A percentile compares a stretch with the other conserved stretches of the same genome.
phyloP scores from a whole-genome alignment of 2,888 invertebrate species.

The Morpho achilles region DNA sequence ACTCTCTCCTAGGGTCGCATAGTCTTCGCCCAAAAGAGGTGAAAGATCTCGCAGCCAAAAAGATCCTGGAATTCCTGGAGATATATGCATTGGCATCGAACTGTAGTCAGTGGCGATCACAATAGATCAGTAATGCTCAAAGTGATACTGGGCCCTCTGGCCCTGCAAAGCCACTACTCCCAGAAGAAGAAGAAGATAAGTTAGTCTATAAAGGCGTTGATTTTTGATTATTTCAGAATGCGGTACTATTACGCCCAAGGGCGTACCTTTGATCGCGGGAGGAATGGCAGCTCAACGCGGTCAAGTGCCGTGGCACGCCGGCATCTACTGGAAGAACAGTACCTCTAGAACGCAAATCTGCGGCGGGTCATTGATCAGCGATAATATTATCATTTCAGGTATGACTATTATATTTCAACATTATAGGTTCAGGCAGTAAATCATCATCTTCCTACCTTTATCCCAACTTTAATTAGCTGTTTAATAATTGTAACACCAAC shows the following conservation, averaged over 20 bases:
- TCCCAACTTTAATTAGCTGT: not conserved
- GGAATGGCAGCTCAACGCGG: slow-evolving; percentile 42
- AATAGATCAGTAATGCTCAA: no score
- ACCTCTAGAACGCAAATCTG: slow-evolving; percentile 60
- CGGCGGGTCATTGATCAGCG: slow-evolving; percentile 62
- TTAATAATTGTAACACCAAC: no score
- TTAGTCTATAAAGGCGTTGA: not conserved
- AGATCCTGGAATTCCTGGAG: no score
- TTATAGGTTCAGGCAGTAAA: not conserved
- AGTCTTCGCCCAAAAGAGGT: no score
- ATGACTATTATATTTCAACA: not conserved
- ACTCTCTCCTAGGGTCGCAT: no score
- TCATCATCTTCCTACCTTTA: not conserved
- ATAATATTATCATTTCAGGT: slow-evolving; percentile 34
- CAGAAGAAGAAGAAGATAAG: no score
- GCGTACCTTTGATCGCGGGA: slow-evolving; percentile 51
- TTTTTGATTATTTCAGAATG: slow-evolving; percentile 36
- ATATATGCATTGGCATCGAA: no score
- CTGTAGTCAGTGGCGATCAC: no score
- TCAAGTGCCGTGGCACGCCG: slow-evolving; percentile 70
- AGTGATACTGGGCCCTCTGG: no score
- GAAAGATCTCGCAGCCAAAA: no score
- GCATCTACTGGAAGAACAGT: slow-evolving; percentile 51
- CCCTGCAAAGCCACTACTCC: no score
- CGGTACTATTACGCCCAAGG: slow-evolving; percentile 40